phyloP scores from a whole-genome alignment of 92 coral and sea anemone genomes.

The Desmophyllum pertusum region DNA sequence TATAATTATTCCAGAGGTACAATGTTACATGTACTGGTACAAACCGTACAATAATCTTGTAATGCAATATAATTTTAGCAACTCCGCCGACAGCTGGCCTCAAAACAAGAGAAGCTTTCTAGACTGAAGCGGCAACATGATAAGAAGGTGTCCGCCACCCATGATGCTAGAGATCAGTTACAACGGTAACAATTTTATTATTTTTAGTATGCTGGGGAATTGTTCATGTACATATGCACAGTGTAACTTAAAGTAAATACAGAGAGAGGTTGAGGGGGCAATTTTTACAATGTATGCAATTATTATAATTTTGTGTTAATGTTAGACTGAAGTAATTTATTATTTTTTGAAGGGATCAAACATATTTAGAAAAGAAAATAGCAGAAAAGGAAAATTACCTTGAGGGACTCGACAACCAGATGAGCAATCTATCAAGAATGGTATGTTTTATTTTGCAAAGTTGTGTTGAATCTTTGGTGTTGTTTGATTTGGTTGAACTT shows the following conservation, averaged over 20 bases:
- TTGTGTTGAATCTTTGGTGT: too few species aligned
- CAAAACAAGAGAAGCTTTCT: conserved; percentile 69
- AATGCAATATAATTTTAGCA: conserved; percentile 51
- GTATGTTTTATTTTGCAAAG: neutral
- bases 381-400: conserved; percentile 28
- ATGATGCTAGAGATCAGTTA: conserved; percentile 52
- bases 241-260: too few species aligned
- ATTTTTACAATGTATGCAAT: too few species aligned
- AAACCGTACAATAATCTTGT: too few species aligned
- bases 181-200: conserved; percentile 47
- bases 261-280: too few species aligned
- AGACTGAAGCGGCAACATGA: conserved; percentile 71
- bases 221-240: too few species aligned
- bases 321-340: too few species aligned
- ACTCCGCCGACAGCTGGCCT: conserved; percentile 69
- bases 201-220: too few species aligned
- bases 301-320: too few species aligned
- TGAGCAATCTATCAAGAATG: conserved; percentile 2
- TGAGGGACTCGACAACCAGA: conserved; percentile 9
- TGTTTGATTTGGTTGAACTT: too few species aligned
- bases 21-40: too few species aligned
- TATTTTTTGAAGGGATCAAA: conserved; percentile 28
- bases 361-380: conserved; percentile 23
- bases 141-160: conserved; percentile 64
- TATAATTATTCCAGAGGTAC: too few species aligned